phyloP scores from a whole-genome alignment of 2,888 invertebrate genomes.

The Lissocephala sabroskyi region DNA sequence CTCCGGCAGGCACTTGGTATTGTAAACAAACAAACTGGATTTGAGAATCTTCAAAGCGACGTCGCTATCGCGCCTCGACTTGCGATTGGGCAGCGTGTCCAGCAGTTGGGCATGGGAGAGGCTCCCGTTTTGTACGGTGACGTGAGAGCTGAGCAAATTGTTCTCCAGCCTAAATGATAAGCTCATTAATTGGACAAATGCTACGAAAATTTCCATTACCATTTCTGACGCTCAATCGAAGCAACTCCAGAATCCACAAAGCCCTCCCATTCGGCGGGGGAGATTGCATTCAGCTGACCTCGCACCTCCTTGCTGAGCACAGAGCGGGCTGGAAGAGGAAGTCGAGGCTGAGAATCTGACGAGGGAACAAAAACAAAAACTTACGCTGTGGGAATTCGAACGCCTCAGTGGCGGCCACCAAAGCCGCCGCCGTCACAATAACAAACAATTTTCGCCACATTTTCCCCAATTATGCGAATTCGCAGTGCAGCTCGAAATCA shows the following conservation, averaged over 20 bases:
- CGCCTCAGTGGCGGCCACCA: conserved; percentile 1
- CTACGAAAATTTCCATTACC: too few relatives aligned
- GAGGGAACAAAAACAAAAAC: conserved; percentile 8
- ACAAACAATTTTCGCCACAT: conserved; percentile 25
- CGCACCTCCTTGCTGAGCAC: conserved; percentile 19
- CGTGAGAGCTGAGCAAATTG: conserved; percentile 51
- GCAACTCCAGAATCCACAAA: conserved; percentile 39
- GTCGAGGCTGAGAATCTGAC: not conserved
- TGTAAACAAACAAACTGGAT: conserved; percentile 60
- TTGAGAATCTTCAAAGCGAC: conserved; percentile 67
- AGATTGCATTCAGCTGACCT: conserved; percentile 25
- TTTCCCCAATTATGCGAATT: not conserved
- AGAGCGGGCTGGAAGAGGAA: conserved; percentile 18
- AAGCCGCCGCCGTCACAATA: conserved; percentile 4
- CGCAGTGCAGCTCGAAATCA: not conserved
- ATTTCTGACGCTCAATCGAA: conserved; percentile 40
- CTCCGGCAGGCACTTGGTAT: conserved; percentile 53
- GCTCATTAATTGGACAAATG: too few relatives aligned
- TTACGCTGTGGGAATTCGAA: conserved; percentile 32
- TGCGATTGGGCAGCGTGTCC: conserved; percentile 62
- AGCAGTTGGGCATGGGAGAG: conserved; percentile 67
- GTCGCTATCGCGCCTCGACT: conserved; percentile 53
- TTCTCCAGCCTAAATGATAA: conserved; percentile 59
- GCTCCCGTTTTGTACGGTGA: conserved; percentile 65
- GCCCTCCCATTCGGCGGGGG: conserved; percentile 33